phyloP scores from a whole-genome alignment of 1,140 invertebrate genomes.

The Drosophila fuyamai region DNA sequence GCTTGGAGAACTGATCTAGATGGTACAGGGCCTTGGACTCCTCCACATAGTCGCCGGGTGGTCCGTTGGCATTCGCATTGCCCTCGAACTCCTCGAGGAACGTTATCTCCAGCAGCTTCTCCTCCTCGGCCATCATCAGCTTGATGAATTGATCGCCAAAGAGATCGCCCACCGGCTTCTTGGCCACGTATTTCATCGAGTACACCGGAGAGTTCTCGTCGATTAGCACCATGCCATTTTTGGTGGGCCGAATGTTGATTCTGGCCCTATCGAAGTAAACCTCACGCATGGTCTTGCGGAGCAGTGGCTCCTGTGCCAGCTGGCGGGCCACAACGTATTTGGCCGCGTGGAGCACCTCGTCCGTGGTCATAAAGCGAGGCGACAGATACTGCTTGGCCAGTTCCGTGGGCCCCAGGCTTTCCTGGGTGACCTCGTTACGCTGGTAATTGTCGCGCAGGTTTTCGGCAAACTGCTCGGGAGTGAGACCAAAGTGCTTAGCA shows the following conservation, averaged over 20 bases:
- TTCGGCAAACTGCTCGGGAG: conserved; percentile 97
- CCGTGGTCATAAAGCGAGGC: conserved; percentile 85
- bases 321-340: conserved; percentile 98
- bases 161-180: conserved; percentile 97
- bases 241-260: conserved; percentile 93
- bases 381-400: conserved; percentile 91
- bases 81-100: conserved; percentile 92
- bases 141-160: conserved; percentile 96
- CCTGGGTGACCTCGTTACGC: conserved; percentile 98
- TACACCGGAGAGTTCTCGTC: conserved; percentile 96
- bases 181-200: conserved; percentile 96
- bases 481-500: conserved; percentile 97
- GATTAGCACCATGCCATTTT: conserved; percentile 96
- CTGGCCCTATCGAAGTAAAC: conserved; percentile 96
- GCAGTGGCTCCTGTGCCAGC: conserved; percentile 95
- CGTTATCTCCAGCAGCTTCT: conserved; percentile 91
- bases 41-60: conserved; percentile 89
- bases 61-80: conserved; percentile 87
- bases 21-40: conserved; percentile 96
- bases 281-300: conserved; percentile 94
- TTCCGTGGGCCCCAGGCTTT: conserved; percentile 91
- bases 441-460: conserved; percentile 98
- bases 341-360: conserved; percentile 94
- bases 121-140: conserved; percentile 93
- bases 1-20: conserved; percentile 97